Base-by-base conservation (phyloP, 2,797 vertebrate species). In the Gymnocypris eckloni region DNA sequence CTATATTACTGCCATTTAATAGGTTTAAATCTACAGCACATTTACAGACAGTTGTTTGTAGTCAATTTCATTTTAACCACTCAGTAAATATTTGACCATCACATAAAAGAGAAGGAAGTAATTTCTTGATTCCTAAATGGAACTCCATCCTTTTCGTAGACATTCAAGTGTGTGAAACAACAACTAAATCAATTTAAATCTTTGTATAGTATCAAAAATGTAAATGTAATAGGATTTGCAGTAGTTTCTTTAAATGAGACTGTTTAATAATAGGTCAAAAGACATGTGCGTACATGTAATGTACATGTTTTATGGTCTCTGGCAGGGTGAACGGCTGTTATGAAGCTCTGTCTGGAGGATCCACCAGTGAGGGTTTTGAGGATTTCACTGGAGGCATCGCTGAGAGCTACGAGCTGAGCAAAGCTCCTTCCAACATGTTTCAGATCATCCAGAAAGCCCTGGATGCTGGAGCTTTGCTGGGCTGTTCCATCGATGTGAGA, bases 321-420 rank as follows among this genome's bases (percentile, higher is more conserved):
- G 18, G 4, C 90, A 96, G 96, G 91, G 93, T 96, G 56, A 96
- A 96, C 0, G 95, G 96, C 1, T 95, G 94, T 89, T 97, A 97
- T 0, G 96, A 97, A 87, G 95, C 96, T 1, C 93, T 97, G 3
- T 92, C 96, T 0, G 96, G 96, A 1, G 96, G 96, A 81, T 96
- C 95, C 92, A 97, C 96, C 33, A 95, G 95, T 0, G 96, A 97
- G 89, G 96, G 96, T 10, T 96, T 96, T 33, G 96, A 96, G 92
- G 96, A 97, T 50, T 97, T 97, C 91, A 97, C 96, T 0, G 96
- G 96, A 0, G 96, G 96, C 0, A 95, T 97, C 16, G 96, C 96
- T 0, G 96, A 97, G 86, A 95, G 93, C 94, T 97, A 93, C 0
- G 95, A 96, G 48, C 93, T 97, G 33, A 91, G 88, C 1, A 93